Evolutionary conservation across 2,888 invertebrate species (phyloP).

Genomic region (Nemotelus pantherinus): DNA sequence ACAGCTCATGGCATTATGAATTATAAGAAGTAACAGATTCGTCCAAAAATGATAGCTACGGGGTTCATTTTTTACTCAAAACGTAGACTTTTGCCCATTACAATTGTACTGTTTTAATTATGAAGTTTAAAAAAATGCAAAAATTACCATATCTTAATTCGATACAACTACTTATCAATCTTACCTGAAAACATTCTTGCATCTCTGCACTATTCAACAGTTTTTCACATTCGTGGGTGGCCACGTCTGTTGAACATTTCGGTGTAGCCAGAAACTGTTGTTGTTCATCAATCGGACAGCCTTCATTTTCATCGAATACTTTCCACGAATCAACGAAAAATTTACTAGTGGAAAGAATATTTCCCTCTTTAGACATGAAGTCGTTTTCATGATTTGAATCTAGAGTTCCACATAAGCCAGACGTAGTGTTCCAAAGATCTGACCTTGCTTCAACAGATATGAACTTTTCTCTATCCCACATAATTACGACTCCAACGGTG

Average conservation of each 20-base stretch:
- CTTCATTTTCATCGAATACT: constrained; percentile 50
- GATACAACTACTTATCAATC: neutral
- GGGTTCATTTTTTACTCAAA: no score
- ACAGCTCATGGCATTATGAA: no score
- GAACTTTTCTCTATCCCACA: constrained; percentile 80
- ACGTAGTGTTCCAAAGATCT: constrained; percentile 79
- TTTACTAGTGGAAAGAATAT: constrained; percentile 62
- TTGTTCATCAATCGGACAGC: constrained; percentile 59
- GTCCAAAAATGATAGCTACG: no score
- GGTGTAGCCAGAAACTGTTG: constrained; percentile 58
- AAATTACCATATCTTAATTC: no score
- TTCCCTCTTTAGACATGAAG: constrained; percentile 71
- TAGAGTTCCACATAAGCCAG: constrained; percentile 83
- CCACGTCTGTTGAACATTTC: constrained; percentile 57
- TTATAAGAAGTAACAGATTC: no score
- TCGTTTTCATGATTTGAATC: constrained; percentile 79
- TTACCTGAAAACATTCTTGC: constrained; percentile 68
- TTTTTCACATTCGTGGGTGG: constrained; percentile 70
- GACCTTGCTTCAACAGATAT: constrained; percentile 75
- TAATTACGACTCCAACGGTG: constrained; percentile 72
- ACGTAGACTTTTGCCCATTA: no score
- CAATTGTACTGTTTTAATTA: no score
- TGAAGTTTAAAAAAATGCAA: no score
- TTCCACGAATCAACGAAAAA: constrained; percentile 64
- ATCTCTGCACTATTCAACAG: constrained; percentile 74